Conservation (phyloP, 2,888 invertebrate genomes). For the Patella ulyssiponensis region DNA sequence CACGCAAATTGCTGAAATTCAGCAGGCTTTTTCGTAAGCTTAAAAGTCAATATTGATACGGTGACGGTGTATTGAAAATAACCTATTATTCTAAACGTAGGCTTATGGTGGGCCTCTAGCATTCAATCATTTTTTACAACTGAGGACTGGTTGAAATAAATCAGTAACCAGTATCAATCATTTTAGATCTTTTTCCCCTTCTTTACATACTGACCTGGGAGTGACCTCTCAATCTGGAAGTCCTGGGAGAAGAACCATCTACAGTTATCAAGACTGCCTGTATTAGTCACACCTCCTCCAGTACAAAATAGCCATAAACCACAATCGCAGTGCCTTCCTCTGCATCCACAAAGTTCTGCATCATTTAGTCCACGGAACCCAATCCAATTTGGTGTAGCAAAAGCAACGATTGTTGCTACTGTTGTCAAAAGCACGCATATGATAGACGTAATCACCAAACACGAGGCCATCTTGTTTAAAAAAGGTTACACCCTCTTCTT, state of each 20-base stretch:
- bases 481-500: neutral
- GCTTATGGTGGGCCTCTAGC: no score
- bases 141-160: no score
- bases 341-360: slow-evolving; percentile 41
- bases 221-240: slow-evolving; percentile 50
- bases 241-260: slow-evolving; percentile 60
- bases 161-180: no score
- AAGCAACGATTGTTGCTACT: slow-evolving; percentile 62
- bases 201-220: slow-evolving; percentile 51
- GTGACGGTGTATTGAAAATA: no score
- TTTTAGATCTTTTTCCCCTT: no score
- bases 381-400: slow-evolving; percentile 64
- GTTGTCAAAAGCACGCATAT: slow-evolving; percentile 63
- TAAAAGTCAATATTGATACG: no score
- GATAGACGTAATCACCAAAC: slow-evolving; percentile 59
- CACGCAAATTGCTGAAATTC: no score
- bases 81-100: no score
- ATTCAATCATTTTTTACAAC: no score
- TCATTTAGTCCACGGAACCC: slow-evolving; percentile 43
- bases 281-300: slow-evolving; percentile 34
- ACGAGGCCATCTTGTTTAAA: slow-evolving; percentile 53
- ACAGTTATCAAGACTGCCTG: slow-evolving; percentile 58
- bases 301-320: slow-evolving; percentile 60
- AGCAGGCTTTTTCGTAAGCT: no score
- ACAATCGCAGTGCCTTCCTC: slow-evolving; percentile 49